Base-by-base conservation (phyloP, 2,797 vertebrate species). In the Xenopus petersii region DNA sequence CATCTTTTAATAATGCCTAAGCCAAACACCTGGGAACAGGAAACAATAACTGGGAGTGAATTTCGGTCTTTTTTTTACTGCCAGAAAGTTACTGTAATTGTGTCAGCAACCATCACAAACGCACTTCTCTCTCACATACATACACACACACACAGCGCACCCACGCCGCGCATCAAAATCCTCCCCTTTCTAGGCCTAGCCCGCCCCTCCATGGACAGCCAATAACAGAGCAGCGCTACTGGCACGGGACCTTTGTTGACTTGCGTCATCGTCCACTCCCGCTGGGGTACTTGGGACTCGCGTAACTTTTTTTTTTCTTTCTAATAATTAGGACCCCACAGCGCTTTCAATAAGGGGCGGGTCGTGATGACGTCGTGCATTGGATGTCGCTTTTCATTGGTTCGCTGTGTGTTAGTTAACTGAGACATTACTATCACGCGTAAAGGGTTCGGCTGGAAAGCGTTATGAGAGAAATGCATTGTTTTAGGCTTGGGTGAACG, bases 51-150 rank as follows among this genome's bases (percentile, higher is more conserved):
- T 4, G 21, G 2, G 26, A 4, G 26, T 30, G 26, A 30, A 30
- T 30, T 30, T 2, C 3, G 51, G 51, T 6, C 12, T 13, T 30
- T 30, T 15, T 54, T 55, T 55, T 16, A 55, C 15, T 16, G 51
- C 92, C 93, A 94, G 93, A 96, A 98, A 98, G 94, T 98, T 98
- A 94, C 95, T 95, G 94, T 94, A 96, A 96, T 97, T 96, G 95
- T 97, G 95, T 95, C 95, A 96, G 89, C 92, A 93, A 91, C 93
- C 93, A 93, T 70, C 73, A 70, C 36, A 33, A 67, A 21, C 74
- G 24, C 68, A 66, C 51, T 55, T 55, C 51, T 55, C 51, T 55
- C 26, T 30, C 26, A 30, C 51, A 13, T 13, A 13, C 15, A 55
- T 46, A 58, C 46, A 30, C 63, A 26, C 75, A 58, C 46, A 30